Evolutionary conservation across 2,888 invertebrate genomes (phyloP).

Genomic region (Apomyelois bistriatella): DNA sequence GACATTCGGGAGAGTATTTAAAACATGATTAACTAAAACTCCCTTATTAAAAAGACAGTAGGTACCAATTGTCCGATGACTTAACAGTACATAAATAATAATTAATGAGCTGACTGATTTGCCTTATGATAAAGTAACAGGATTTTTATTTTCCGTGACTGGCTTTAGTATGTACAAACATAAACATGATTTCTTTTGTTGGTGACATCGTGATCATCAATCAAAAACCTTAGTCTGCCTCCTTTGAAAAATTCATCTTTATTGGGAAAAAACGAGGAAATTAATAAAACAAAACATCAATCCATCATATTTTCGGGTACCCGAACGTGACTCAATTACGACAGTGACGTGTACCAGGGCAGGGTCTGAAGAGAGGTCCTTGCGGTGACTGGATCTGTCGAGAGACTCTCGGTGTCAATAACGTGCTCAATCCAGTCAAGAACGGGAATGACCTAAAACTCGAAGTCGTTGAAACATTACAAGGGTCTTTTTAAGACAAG

Average conservation of each 20-base stretch:
- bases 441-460: background rate
- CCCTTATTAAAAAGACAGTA: too few relatives aligned
- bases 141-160: too few relatives aligned
- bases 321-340: background rate
- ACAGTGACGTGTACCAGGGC: background rate
- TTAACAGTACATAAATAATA: too few relatives aligned
- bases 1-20: too few relatives aligned
- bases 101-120: too few relatives aligned
- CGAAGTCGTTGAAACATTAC: background rate
- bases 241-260: background rate
- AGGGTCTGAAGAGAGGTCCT: conserved; percentile 6
- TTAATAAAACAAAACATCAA: conserved; percentile 1
- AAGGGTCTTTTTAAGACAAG: background rate
- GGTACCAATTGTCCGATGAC: too few relatives aligned
- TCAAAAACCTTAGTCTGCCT: background rate
- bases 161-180: too few relatives aligned
- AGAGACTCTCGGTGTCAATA: background rate
- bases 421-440: background rate
- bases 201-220: background rate
- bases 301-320: conserved; percentile 1
- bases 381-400: background rate
- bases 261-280: background rate
- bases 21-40: too few relatives aligned
- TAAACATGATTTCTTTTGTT: background rate
- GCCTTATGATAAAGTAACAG: too few relatives aligned